Evolutionary conservation across 2,797 vertebrate genomes (phyloP).

Genomic region (Loriculus beryllinus): DNA sequence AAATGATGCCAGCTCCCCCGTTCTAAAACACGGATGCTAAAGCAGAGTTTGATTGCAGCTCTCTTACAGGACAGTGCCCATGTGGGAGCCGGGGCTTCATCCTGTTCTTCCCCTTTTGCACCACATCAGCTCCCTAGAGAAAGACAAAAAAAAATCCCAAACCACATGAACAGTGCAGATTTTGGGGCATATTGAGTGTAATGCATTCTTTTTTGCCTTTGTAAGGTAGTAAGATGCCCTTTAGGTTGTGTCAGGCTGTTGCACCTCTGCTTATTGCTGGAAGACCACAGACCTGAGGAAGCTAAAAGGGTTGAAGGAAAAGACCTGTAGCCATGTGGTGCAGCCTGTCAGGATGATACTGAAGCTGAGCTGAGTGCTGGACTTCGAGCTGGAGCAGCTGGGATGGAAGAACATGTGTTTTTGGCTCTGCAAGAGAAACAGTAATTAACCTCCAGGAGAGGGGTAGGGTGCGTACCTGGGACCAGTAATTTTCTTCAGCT

Average conservation of each 20-base stretch:
- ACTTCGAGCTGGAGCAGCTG: not conserved
- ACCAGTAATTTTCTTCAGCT: constrained; percentile 13
- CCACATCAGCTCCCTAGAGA: not conserved
- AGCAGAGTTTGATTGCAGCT: not conserved
- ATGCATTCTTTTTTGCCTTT: not conserved
- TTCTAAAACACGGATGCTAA: not conserved
- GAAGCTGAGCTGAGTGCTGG: not conserved
- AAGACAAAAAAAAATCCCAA: not conserved
- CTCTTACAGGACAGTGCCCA: not conserved
- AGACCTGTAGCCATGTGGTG: not conserved
- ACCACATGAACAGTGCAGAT: not conserved
- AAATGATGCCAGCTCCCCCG: not conserved
- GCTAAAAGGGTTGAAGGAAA: not conserved
- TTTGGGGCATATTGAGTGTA: not conserved
- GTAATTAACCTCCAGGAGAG: constrained; percentile 1
- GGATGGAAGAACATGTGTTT: not conserved
- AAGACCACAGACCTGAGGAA: not conserved
- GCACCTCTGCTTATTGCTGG: not conserved
- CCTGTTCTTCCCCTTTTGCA: not conserved
- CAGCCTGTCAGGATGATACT: not conserved
- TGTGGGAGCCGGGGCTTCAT: not conserved
- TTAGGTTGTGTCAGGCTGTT: not conserved
- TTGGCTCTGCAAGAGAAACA: not conserved
- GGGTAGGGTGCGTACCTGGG: not conserved
- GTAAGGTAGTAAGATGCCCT: not conserved